Base-by-base conservation (phyloP, 2,888 invertebrate species). In the Plebejus anna region DNA sequence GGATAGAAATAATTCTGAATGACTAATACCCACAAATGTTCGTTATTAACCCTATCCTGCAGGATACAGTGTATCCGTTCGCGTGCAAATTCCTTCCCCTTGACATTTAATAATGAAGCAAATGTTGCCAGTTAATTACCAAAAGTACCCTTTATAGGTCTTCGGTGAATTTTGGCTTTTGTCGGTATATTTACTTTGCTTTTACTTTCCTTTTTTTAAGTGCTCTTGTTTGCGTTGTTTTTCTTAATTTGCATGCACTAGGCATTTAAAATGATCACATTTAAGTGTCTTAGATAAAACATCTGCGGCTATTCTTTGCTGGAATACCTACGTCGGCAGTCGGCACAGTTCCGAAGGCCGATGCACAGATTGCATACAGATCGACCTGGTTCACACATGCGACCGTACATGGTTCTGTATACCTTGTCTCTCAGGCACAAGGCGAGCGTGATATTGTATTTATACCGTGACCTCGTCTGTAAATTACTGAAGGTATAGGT, bases 381-480 rank as follows among this genome's bases (percentile, higher is more conserved):
- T 75, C 78, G 80, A 80, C 80, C 80, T 78, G 79, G 79, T 79
- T 80, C 79, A 73, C 78, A 75, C 76, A 76, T 76, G 51, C 47
- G 51, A 57, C 82, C 82, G 78, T 81, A 81, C 79, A 81, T 79
- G 82, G 82, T 32, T 51, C 51, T 55, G 76, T 61, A 61, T 72
- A 47, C 72, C 76, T 71, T 70, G 78, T 70, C 59, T 70, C 51
- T 78, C 75, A 78, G 78, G 78, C 77, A 76, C 79, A 78, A 79
- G 78, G 79, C 76, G 75, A 78, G 79, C 78, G 70, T 78, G 77
- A 71, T 82, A 80, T 82, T 80, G 79, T 90, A 90, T 90, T 87
- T 88, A 88, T 89, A 90, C 87, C 83, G 76, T 86, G 87, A 84
- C 78, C 80, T 82, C 81, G 84, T 66, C 66, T 66, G 66, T 5